A percentile compares a stretch with the other conserved stretches of the same genome.
Conservation (phyloP, 2,113 vertebrate species). For the Speoplatyrhinus poulsoni region DNA sequence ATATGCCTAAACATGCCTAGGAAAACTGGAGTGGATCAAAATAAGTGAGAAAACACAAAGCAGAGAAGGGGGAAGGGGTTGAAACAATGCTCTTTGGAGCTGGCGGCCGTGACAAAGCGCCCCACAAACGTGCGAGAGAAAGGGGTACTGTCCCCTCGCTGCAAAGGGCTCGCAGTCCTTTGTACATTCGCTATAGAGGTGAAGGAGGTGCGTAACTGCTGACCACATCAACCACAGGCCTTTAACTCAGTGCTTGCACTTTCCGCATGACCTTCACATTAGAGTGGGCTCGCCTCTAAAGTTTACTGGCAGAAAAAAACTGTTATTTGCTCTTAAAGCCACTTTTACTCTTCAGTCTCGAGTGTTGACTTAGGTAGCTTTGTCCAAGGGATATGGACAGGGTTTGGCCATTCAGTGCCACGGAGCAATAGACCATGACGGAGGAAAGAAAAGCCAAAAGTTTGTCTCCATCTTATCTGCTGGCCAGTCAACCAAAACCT, state of each 20-base stretch:
- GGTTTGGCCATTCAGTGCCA: slow-evolving; percentile 1
- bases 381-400: slow-evolving; percentile 2
- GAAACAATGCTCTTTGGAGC: slow-evolving; percentile 45
- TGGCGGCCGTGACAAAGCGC: slow-evolving; percentile 14
- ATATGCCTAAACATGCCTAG: not conserved
- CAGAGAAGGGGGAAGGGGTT: slow-evolving; percentile 4
- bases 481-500: slow-evolving; percentile 5
- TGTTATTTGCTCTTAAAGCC: not conserved
- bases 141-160: slow-evolving; percentile 63
- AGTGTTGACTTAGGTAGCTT: slow-evolving; percentile 15
- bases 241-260: slow-evolving; percentile 63
- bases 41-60: slow-evolving; percentile 13
- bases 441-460: slow-evolving; percentile 12
- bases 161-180: slow-evolving; percentile 60
- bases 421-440: slow-evolving; percentile 12
- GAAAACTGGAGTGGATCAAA: not conserved
- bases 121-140: slow-evolving; percentile 38
- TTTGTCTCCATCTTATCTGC: slow-evolving; percentile 17
- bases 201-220: slow-evolving; percentile 62
- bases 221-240: slow-evolving; percentile 73
- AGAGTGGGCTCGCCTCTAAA: slow-evolving; percentile 46
- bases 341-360: slow-evolving; percentile 2
- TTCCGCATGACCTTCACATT: slow-evolving; percentile 75
- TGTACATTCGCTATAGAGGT: slow-evolving; percentile 57
- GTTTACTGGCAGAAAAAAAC: slow-evolving; percentile 20